Evolutionary conservation across 2,797 vertebrate species (phyloP).

Genomic region (Meda fulgida): DNA sequence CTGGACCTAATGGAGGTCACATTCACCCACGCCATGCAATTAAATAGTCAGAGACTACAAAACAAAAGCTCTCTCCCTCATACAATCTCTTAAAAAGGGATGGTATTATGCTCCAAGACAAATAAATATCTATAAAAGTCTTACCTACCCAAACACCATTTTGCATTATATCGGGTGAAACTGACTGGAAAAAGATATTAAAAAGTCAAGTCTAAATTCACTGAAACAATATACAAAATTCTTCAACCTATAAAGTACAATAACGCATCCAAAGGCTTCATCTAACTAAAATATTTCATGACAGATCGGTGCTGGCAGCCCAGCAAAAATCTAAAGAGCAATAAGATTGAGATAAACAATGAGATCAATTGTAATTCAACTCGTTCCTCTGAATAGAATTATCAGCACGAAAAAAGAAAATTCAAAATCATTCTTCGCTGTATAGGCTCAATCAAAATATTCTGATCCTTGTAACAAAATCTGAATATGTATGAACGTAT

Average conservation of each 20-base stretch:
- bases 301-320: conserved; percentile 43
- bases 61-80: conserved; percentile 41
- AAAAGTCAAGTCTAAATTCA: conserved; percentile 50
- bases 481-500: conserved; percentile 87
- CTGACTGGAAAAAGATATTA: conserved; percentile 54
- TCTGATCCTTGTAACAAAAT: conserved; percentile 82
- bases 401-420: conserved; percentile 81
- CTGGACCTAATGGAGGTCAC: conserved; percentile 80
- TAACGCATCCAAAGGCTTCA: conserved; percentile 39
- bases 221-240: conserved; percentile 47
- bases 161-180: conserved; percentile 51
- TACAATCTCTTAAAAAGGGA: conserved; percentile 44
- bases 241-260: conserved; percentile 50
- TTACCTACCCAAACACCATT: conserved; percentile 53
- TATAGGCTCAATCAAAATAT: conserved; percentile 84
- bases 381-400: conserved; percentile 82
- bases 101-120: conserved; percentile 54
- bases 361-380: conserved; percentile 85
- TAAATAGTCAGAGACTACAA: conserved; percentile 47
- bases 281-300: conserved; percentile 49
- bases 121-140: conserved; percentile 57
- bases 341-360: conserved; percentile 68
- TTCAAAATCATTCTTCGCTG: conserved; percentile 79
- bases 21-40: conserved; percentile 66
- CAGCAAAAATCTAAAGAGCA: conserved; percentile 64